A percentile compares a stretch with the other conserved stretches of the same genome.
Evolutionary conservation across 2,113 vertebrate genomes (phyloP).

Genomic region (Oreochromis aureus): DNA sequence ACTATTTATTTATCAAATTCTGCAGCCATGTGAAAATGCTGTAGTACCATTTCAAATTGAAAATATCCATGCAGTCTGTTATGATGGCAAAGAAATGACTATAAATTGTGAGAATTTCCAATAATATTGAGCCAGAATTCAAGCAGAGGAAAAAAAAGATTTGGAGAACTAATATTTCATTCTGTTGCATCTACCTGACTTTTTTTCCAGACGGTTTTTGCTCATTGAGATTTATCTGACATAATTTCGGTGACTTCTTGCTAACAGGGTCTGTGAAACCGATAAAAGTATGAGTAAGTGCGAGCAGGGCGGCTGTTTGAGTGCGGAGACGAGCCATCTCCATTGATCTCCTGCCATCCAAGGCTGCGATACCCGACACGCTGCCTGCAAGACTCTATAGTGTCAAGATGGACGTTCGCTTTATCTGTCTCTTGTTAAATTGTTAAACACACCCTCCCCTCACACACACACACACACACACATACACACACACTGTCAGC

Average conservation of each 20-base stretch:
- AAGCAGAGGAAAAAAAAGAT: neutral
- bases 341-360: conserved; percentile 49
- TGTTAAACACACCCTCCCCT: neutral
- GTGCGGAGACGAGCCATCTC: conserved; percentile 19
- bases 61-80: neutral
- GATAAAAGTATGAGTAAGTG: conserved; percentile 4
- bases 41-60: neutral
- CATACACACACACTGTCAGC: conserved; percentile 1
- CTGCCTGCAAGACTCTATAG: neutral
- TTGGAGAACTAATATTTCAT: neutral
- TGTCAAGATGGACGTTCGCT: conserved; percentile 6
- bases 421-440: conserved; percentile 13
- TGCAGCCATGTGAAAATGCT: neutral
- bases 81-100: neutral
- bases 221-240: neutral
- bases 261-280: neutral
- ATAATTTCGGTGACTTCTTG: neutral
- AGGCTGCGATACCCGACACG: conserved; percentile 9
- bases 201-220: neutral
- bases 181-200: neutral
- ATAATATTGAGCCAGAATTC: neutral
- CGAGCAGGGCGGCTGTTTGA: neutral
- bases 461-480: neutral
- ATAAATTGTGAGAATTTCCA: neutral
- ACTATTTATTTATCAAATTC: neutral